These are phyloP conservation scores for Caenorhabditis sp. DNA, from an alignment of 2,888 invertebrate species.

Conservation along the genomic window DNA sequence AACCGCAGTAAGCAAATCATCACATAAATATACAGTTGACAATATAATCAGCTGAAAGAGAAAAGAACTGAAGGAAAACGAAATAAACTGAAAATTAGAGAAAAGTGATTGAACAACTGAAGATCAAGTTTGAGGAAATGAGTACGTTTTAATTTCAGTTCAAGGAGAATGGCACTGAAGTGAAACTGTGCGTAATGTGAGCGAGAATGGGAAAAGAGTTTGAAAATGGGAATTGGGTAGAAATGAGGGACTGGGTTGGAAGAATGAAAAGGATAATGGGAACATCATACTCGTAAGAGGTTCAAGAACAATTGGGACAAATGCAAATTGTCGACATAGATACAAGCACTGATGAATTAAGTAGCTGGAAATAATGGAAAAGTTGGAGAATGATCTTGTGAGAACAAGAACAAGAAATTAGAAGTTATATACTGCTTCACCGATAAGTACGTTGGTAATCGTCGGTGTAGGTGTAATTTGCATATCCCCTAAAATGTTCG, in stretches of 20 bases:
- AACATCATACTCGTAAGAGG: slow-evolving; percentile 38
- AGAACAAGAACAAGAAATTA: slow-evolving; percentile 2
- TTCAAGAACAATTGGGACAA: slow-evolving; percentile 14
- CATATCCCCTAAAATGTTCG: slow-evolving; percentile 63
- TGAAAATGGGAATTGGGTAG: slow-evolving; percentile 39
- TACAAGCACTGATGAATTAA: slow-evolving; percentile 46
- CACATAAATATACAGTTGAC: slow-evolving; percentile 52
- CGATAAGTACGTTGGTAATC: slow-evolving; percentile 73
- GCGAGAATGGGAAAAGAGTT: slow-evolving; percentile 16
- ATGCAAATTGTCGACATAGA: slow-evolving; percentile 28
- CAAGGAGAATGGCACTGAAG: slow-evolving; percentile 38
- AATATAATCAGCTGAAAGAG: slow-evolving; percentile 35
- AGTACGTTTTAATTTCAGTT: slow-evolving; percentile 10
- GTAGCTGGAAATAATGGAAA: slow-evolving; percentile 28
- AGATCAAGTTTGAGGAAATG: slow-evolving; percentile 53
- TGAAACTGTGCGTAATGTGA: slow-evolving; percentile 43
- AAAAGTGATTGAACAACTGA: slow-evolving; percentile 28
- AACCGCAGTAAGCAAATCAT: slow-evolving; percentile 43
- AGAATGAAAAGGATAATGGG: slow-evolving; percentile 38
- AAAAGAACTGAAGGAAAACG: slow-evolving; percentile 21
- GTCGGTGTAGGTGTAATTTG: slow-evolving; percentile 73
- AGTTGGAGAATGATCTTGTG: slow-evolving; percentile 26
- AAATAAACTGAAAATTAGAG: too few species aligned
- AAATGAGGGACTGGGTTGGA: slow-evolving; percentile 13
- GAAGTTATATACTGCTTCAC: slow-evolving; percentile 33